phyloP scores from a whole-genome alignment of 2,797 vertebrate genomes.

The Chelon auratus region DNA sequence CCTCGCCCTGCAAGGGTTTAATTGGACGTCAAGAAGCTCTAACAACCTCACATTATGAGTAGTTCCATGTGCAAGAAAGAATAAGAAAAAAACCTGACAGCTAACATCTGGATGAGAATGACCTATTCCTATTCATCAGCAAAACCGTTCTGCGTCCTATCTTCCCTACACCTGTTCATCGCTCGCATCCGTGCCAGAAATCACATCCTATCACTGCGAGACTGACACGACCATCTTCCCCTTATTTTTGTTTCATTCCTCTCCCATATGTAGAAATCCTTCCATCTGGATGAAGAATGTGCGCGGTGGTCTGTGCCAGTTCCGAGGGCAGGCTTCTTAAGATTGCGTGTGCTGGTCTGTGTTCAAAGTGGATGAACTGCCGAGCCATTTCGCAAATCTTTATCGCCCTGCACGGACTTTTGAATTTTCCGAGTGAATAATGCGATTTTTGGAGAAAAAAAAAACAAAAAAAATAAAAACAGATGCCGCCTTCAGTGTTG shows the following conservation, averaged over 20 bases:
- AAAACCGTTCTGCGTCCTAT: conserved; percentile 40
- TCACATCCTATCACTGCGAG: conserved; percentile 50
- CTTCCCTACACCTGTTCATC: conserved; percentile 64
- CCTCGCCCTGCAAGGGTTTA: conserved; percentile 29
- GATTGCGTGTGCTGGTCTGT: conserved; percentile 25
- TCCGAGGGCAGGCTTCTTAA: conserved; percentile 44
- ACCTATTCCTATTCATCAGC: conserved; percentile 39
- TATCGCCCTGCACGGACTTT: conserved; percentile 15
- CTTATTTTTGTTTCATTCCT: conserved; percentile 59
- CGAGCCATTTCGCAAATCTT: conserved; percentile 14
- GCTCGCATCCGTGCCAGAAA: conserved; percentile 49
- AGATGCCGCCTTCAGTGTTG: neutral
- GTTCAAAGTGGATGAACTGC: conserved; percentile 28
- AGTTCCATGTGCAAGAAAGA: neutral
- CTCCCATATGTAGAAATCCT: conserved; percentile 64
- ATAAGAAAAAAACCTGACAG: conserved; percentile 13
- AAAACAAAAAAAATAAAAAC: too few relatives aligned
- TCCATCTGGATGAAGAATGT: conserved; percentile 69
- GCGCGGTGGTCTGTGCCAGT: conserved; percentile 37
- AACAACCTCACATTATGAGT: conserved; percentile 16
- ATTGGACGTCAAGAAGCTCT: conserved; percentile 39
- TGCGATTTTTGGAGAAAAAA: conserved; percentile 3
- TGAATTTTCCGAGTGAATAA: neutral
- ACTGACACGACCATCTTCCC: conserved; percentile 39
- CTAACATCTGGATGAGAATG: conserved; percentile 40